Evolutionary conservation across 2,797 vertebrate species (phyloP).

Genomic region (Lemur catta): DNA sequence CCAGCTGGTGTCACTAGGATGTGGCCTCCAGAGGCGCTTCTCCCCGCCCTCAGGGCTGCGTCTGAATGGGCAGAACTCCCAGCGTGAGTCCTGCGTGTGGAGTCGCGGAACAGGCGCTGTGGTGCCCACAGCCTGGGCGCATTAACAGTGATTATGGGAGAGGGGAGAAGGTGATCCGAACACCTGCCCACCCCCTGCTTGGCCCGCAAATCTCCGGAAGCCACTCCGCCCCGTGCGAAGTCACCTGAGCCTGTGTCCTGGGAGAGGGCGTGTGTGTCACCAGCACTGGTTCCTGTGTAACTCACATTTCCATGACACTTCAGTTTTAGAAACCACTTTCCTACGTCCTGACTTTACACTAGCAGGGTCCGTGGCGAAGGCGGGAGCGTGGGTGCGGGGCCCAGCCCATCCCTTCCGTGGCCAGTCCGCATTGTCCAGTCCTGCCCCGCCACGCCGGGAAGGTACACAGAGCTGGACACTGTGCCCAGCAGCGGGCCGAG

Average conservation of each 20-base stretch:
- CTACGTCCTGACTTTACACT: background rate
- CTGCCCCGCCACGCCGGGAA: too few relatives aligned
- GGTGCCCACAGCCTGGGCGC: background rate
- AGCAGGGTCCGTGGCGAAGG: background rate
- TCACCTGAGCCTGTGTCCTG: background rate
- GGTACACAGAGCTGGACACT: too few relatives aligned
- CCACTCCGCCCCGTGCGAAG: background rate
- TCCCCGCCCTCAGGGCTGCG: background rate
- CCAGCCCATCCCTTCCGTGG: background rate
- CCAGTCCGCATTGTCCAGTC: too few relatives aligned
- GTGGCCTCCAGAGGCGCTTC: too few relatives aligned
- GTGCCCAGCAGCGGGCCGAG: background rate
- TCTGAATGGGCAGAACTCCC: background rate
- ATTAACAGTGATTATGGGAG: too few relatives aligned
- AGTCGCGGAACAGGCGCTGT: too few relatives aligned
- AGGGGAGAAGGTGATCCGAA: background rate
- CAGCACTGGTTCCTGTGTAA: fast-evolving
- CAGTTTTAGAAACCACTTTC: background rate
- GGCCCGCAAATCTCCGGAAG: background rate
- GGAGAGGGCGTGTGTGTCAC: background rate
- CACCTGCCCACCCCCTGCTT: too few relatives aligned
- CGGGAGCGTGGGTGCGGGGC: background rate
- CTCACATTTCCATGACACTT: background rate
- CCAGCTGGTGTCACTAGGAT: background rate
- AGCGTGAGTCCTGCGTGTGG: background rate